A percentile compares a stretch with the other conserved stretches of the same genome.
phyloP scores from a whole-genome alignment of 2,797 vertebrate genomes.

The Trachops cirrhosus region DNA sequence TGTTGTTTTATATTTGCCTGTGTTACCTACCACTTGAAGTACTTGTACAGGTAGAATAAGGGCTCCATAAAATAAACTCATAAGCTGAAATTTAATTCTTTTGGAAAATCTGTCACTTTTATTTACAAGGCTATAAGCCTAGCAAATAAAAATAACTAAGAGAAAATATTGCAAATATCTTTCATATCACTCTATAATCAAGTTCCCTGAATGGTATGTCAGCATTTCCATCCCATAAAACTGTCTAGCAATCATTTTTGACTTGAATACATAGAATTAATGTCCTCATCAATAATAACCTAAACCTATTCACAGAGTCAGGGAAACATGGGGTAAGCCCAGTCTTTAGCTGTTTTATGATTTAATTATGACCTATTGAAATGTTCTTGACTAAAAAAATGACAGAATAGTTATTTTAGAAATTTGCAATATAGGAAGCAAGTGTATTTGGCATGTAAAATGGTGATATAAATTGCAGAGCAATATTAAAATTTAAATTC shows the following conservation, averaged over 20 bases:
- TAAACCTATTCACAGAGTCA: neutral
- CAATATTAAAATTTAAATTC: neutral
- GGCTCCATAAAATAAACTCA: slow-evolving; percentile 54
- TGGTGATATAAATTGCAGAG: neutral
- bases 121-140: slow-evolving; percentile 57
- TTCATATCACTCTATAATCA: slow-evolving; percentile 14
- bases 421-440: neutral
- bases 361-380: neutral
- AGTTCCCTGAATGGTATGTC: neutral
- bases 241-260: slow-evolving; percentile 9
- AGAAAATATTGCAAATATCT: slow-evolving; percentile 49
- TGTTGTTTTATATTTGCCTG: slow-evolving; percentile 63
- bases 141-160: slow-evolving; percentile 55
- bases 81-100: slow-evolving; percentile 54
- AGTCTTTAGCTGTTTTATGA: neutral
- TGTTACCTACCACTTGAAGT: slow-evolving; percentile 40
- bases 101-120: slow-evolving; percentile 29
- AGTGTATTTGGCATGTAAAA: neutral
- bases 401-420: slow-evolving; percentile 1
- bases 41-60: slow-evolving; percentile 10
- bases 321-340: neutral
- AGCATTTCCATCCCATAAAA: slow-evolving; percentile 20
- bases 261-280: slow-evolving; percentile 46
- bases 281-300: slow-evolving; percentile 1
- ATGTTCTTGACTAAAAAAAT: neutral